Conservation (phyloP, 2,888 invertebrate genomes). For the Plagodis pulveraria region DNA sequence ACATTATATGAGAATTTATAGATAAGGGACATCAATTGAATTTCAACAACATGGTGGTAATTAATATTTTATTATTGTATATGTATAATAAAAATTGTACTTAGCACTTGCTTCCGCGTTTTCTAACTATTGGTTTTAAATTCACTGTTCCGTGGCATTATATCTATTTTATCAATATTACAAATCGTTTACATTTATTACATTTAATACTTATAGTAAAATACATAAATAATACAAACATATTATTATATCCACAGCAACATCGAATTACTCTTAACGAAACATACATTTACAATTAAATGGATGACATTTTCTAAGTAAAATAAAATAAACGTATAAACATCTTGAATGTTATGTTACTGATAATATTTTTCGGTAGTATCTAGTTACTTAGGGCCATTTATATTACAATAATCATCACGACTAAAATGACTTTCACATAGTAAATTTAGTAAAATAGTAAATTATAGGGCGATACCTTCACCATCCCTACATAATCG, state of each 20-base stretch:
- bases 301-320: slow-evolving; percentile 10
- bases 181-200: slow-evolving; percentile 51
- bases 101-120: slow-evolving; percentile 44
- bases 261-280: slow-evolving; percentile 42
- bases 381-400: not conserved
- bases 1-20: slow-evolving; percentile 41
- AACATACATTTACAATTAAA: slow-evolving; percentile 11
- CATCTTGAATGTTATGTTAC: not conserved
- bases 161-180: slow-evolving; percentile 50
- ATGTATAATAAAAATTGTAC: slow-evolving; percentile 46
- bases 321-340: no score
- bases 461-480: slow-evolving; percentile 17
- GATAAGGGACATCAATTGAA: slow-evolving; percentile 23
- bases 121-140: slow-evolving; percentile 57
- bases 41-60: slow-evolving; percentile 3
- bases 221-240: slow-evolving; percentile 66
- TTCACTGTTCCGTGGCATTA: slow-evolving; percentile 44
- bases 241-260: slow-evolving; percentile 48
- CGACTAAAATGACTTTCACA: not conserved
- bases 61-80: slow-evolving; percentile 31
- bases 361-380: not conserved
- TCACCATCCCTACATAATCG: slow-evolving; percentile 18
- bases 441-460: slow-evolving; percentile 16
- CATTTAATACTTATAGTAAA: slow-evolving; percentile 61
- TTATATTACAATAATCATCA: not conserved